phyloP scores from a whole-genome alignment of 1,140 invertebrate genomes.

The Papilio dardanus region DNA sequence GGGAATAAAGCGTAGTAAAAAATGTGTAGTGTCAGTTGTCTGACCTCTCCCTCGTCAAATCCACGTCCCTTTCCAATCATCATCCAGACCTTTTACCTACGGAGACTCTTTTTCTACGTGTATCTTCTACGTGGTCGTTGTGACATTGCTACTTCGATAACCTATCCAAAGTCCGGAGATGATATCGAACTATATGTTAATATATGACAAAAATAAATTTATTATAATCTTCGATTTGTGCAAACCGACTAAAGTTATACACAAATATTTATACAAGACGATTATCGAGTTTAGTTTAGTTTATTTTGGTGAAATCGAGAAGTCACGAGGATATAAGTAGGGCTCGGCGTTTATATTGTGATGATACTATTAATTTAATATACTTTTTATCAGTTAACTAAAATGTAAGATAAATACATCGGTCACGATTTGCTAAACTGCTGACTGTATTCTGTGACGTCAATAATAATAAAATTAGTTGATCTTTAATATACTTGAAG shows the following conservation, averaged over 20 bases:
- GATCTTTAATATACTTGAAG: neutral
- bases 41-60: too few species aligned
- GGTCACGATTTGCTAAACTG: neutral
- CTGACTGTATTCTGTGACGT: neutral
- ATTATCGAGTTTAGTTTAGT: conserved; percentile 11
- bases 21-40: too few species aligned
- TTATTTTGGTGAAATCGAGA: neutral
- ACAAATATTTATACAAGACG: neutral
- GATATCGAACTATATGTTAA: neutral
- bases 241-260: neutral
- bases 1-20: too few species aligned
- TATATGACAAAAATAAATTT: neutral
- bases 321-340: conserved; percentile 3
- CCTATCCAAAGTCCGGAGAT: neutral
- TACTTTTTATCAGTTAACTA: neutral
- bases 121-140: neutral
- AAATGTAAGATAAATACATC: neutral
- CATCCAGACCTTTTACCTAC: too few species aligned
- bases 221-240: neutral
- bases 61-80: neutral
- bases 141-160: neutral
- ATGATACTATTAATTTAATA: neutral
- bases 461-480: neutral
- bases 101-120: too few species aligned
- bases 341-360: neutral